Base-by-base conservation (phyloP, 2,888 invertebrate species). In the Ecliptopera silaceata region DNA sequence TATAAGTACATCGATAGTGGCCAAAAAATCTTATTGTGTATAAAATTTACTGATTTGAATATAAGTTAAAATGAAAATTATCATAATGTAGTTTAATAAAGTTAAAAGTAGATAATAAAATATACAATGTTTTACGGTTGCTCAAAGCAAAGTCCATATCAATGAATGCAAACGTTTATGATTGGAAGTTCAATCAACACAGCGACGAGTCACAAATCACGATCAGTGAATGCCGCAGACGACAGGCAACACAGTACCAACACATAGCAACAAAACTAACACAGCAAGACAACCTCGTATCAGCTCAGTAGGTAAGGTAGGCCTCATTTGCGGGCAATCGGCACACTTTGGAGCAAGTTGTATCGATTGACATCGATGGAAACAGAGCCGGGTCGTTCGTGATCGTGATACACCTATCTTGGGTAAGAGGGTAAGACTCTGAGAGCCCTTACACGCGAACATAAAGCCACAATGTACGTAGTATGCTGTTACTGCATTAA, bases 321-420 rank as follows among this genome's bases (percentile, higher is more conserved):
- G 61, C 68, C 59, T 59, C 66, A 61, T 59, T 69, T 63, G 55
- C 65, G 56, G 61, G 64, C 68, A 67, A 71, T 63, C 73, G 77
- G 66, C 77, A 75, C 63, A 78, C 78, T 73, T 77, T 47, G 66
- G 64, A 67, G 63, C 73, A 56, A 73, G 72, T 73, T 67, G 74
- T 76, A 76, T 73, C 73, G 71, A 76, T 72, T 76, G 79, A 76
- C 80, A 80, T 80, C 74, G 69, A 75, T 78, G 69, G 68, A 72
- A 79, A 74, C 69, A 67, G 67, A 76, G 77, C 63, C 70, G 66
- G 71, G 69, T 70, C 71, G 64, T 61, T 64, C 66, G 61, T 64
- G 60, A 55, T 64, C 66, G 61, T 64, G 60, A 55, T 56, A 64
- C 64, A 54, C 42, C 57, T 61, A 67, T 71, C 74, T 71, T 65